Evolutionary conservation across 1,140 invertebrate species (phyloP), one percentile per base, ranked within the genome.

Genomic region (Agraylea sexmaculata): DNA sequence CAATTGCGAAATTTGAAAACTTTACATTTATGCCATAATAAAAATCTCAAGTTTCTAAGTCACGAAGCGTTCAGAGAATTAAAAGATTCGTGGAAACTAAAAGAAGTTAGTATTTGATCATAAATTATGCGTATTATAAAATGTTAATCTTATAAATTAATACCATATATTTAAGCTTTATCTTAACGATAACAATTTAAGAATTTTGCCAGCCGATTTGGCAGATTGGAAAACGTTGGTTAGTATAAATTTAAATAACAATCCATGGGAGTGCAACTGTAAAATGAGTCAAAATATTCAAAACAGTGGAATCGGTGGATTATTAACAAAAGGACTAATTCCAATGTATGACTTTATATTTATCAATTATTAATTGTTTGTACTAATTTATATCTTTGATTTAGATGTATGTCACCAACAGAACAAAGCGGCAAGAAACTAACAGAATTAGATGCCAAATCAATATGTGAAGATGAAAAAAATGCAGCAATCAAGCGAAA

Each of bases 261-360:
- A 78, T 60, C 65, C 62, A 31, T 72, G 75, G 63, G 55, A 68
- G 23, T 78, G 75, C 50, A 69, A 69, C 47, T 78, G 75, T 51
- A 62, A 69, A 28, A 49, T 67, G 15, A 55, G 53, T 4, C 50
- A 62, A 18, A 63, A 61, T 43, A 52, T 68, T 11, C 59, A 51
- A 4, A 57, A 47, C 39, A 59, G 62, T 34, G 54, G 53, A 16
- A 35, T 46, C 13, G 18, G 5, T 8, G 30, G 23, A 11, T 45
- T 40, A 27, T 21, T 45, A 32, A 16, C 29, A 21, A 38, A 16
- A 22, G 19, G 20, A 15, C 25, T 37, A 12, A 6, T 22, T 10
- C 18, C 47, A 39, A 42, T 20, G 43, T 49, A 29, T 36, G 40
- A n/a, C n/a, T n/a, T n/a, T 15, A 15, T 22, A 17, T 11, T 16